Conservation (phyloP, 2,888 invertebrate genomes). For the Anorthoa munda region DNA sequence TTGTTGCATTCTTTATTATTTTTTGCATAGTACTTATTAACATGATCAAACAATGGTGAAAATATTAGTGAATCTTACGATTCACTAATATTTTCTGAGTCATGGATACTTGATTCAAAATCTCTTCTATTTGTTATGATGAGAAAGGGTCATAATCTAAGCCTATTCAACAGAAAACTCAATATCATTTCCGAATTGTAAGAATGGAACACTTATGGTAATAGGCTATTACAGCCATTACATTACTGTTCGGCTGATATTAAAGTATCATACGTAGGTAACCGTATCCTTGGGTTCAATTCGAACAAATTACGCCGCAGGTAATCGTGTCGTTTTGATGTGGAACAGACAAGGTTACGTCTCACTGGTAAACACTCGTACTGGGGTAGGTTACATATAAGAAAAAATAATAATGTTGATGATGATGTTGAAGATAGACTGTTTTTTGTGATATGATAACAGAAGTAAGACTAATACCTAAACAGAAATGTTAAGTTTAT, state of each 20-base stretch:
- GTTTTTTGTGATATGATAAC: not conserved
- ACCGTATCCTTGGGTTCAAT: constrained; percentile 10
- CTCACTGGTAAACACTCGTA: not conserved
- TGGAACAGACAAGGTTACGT: constrained; percentile 6
- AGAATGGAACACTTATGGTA: constrained; percentile 28
- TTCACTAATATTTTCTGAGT: too few relatives aligned
- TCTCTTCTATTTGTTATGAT: too few relatives aligned
- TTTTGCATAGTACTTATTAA: too few relatives aligned
- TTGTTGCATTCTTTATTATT: too few relatives aligned
- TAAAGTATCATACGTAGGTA: constrained; percentile 27
- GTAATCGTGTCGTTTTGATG: constrained; percentile 20
- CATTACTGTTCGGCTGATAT: constrained; percentile 15
- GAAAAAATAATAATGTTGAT: not conserved
- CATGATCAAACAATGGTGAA: too few relatives aligned
- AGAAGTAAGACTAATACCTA: not conserved
- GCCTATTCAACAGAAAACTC: not conserved
- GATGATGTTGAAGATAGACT: not conserved
- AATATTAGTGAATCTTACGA: too few relatives aligned
- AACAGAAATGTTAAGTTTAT: too few relatives aligned
- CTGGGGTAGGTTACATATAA: not conserved
- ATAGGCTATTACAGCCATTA: constrained; percentile 22
- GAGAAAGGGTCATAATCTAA: not conserved
- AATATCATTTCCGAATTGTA: constrained; percentile 15
- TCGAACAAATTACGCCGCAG: constrained; percentile 14
- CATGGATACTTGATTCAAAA: too few relatives aligned